Evolutionary conservation across 2,888 invertebrate genomes (phyloP), one percentile per base, ranked within the genome.

Genomic region (Acanthosoma haemorrhoidale): DNA sequence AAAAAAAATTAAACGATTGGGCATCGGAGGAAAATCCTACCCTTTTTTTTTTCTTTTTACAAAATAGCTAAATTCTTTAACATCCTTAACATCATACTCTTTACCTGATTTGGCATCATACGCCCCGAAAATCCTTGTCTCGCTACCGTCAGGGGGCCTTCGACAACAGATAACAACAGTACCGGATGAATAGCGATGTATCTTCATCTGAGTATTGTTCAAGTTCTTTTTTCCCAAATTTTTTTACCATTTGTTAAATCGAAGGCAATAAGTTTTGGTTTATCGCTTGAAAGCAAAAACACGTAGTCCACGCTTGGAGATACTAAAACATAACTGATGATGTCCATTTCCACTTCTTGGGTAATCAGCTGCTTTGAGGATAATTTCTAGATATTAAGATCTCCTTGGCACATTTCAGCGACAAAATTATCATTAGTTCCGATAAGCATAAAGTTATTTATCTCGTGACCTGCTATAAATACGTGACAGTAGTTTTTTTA

Each of bases 351-450:
- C 29, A 25, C 29, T 51, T 25, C 29, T 29, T 51, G 21, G 21
- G 25, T 51, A 6, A 25, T 51, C 13, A 51, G 29, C 29, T 51
- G 21, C 6, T 25, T 51, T 11, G 51, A 13, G 13, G 51, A 13
- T n/a, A 51, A 25, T 25, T 21, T 25, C 21, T 51, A 51, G 2
- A 51, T 25, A 51, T 51, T 51, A 2, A 51, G 21, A 13, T 51
- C 51, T 25, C 29, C 29, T 51, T 51, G 51, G 25, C 51, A 51
- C 6, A 51, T 13, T 51, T 51, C 51, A n/a, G 51, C 51, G 5
- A 51, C 51, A 51, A 51, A 51, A 51, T 51, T 51, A 51, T 51
- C 51, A 51, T 51, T 51, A 25, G 21, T 51, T 25, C 29, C 51
- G 29, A 51, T 51, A 4, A 51, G 51, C 2, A 25, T 51, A 21